A percentile compares a stretch with the other conserved stretches of the same genome.
These are phyloP conservation scores for Andrena fulva DNA, from an alignment of 2,888 invertebrate species.

Conservation along the genomic window DNA sequence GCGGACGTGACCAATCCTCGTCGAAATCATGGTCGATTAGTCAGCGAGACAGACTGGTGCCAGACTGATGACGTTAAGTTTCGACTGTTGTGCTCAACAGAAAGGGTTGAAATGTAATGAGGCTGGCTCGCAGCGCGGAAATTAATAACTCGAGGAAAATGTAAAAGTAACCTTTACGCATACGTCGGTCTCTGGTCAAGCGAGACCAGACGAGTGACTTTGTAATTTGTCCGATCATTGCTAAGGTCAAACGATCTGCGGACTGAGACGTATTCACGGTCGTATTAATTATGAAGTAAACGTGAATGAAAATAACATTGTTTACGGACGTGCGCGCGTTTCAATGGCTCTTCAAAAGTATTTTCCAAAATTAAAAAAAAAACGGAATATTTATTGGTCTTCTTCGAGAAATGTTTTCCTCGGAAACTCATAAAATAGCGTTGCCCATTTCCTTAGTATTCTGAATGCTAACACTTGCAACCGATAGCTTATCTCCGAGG, in stretches of 20 bases:
- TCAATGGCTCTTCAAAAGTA: background rate
- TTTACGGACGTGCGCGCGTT: background rate
- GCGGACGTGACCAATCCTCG: conserved; percentile 9
- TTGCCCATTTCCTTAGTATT: conserved; percentile 9
- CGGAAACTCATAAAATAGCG: background rate
- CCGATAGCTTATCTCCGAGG: conserved; percentile 46
- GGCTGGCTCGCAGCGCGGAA: background rate
- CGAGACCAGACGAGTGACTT: background rate
- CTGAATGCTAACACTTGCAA: conserved; percentile 10
- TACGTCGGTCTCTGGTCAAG: conserved; percentile 1
- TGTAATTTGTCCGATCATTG: conserved; percentile 31
- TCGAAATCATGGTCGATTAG: conserved; percentile 41
- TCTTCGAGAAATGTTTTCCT: background rate
- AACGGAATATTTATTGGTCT: background rate
- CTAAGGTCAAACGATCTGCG: conserved; percentile 37
- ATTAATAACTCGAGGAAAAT: conserved; percentile 8
- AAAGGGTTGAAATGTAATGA: conserved; percentile 25
- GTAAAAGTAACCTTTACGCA: conserved; percentile 13
- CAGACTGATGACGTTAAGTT: conserved; percentile 15
- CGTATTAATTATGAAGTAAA: conserved; percentile 31
- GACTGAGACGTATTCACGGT: conserved; percentile 28
- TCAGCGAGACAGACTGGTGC: conserved; percentile 31
- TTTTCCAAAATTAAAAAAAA: too few species aligned
- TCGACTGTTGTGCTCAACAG: background rate
- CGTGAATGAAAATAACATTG: conserved; percentile 24